A percentile compares a stretch with the other conserved stretches of the same genome.
These are phyloP conservation scores for Gastrophryne carolinensis DNA, from an alignment of 2,797 vertebrate species.

Conservation along the genomic window DNA sequence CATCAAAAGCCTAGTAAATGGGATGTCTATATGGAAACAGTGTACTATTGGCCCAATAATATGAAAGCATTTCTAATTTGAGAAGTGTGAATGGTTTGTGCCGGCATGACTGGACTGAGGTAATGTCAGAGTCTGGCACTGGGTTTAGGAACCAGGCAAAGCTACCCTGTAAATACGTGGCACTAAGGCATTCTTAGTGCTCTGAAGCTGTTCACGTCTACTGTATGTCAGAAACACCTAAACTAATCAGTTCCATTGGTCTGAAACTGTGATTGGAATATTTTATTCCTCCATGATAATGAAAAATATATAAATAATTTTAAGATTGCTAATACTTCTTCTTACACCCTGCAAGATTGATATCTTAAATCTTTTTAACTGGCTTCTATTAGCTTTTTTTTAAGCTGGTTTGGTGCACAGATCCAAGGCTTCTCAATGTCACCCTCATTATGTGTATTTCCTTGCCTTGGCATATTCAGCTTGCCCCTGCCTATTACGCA, in stretches of 20 bases:
- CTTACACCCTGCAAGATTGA: too few relatives aligned
- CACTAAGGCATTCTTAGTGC: constrained; percentile 9
- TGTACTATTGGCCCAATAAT: background rate
- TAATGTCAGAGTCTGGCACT: constrained; percentile 34
- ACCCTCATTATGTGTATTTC: too few relatives aligned
- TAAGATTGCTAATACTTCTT: too few relatives aligned
- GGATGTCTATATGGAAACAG: constrained; percentile 36
- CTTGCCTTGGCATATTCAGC: too few relatives aligned
- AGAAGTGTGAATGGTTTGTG: constrained; percentile 41
- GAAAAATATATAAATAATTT: too few relatives aligned
- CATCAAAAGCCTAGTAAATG: constrained; percentile 39
- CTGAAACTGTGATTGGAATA: too few relatives aligned
- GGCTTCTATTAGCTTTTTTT: too few relatives aligned
- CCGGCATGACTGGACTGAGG: constrained; percentile 18
- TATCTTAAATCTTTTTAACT: too few relatives aligned
- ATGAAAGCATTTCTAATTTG: constrained; percentile 45
- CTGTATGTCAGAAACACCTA: constrained; percentile 10
- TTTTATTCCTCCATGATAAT: too few relatives aligned
- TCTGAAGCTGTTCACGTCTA: background rate
- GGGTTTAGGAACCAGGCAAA: background rate
- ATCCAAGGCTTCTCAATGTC: too few relatives aligned
- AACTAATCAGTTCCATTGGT: background rate
- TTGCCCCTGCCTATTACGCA: too few relatives aligned
- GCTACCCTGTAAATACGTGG: constrained; percentile 17
- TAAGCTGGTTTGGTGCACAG: too few relatives aligned